Conservation (phyloP, 2,888 invertebrate species). For the Drosophila fungiperda region DNA sequence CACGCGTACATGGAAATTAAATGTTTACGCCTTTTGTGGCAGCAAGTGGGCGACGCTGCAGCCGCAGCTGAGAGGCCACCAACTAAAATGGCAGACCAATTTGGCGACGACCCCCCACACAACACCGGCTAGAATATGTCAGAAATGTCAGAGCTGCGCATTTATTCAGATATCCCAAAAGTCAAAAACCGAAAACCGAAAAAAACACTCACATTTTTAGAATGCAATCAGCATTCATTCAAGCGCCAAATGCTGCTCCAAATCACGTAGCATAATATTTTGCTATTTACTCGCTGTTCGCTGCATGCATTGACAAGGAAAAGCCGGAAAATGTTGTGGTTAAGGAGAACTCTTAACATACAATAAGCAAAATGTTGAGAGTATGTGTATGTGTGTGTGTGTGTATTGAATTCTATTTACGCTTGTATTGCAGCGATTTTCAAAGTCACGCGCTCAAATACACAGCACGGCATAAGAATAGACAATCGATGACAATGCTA, state of each 20-base stretch:
- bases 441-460: slow-evolving; percentile 73
- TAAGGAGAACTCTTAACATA: slow-evolving; percentile 28
- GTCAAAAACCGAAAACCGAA: slow-evolving; percentile 10
- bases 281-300: slow-evolving; percentile 50
- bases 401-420: slow-evolving; percentile 25
- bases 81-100: slow-evolving; percentile 66
- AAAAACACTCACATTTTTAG: slow-evolving; percentile 15
- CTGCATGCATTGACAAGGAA: slow-evolving; percentile 59
- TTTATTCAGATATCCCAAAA: slow-evolving; percentile 34
- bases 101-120: slow-evolving; percentile 16
- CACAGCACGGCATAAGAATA: slow-evolving; percentile 32
- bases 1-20: slow-evolving; percentile 66
- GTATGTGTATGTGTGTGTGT: neutral
- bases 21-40: slow-evolving; percentile 80
- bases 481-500: slow-evolving; percentile 60
- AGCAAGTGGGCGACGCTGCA: slow-evolving; percentile 66
- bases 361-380: slow-evolving; percentile 2
- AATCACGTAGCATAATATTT: slow-evolving; percentile 79
- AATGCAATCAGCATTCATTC: slow-evolving; percentile 62
- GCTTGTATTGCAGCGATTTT: slow-evolving; percentile 57
- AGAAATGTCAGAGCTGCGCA: slow-evolving; percentile 14
- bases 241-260: slow-evolving; percentile 70
- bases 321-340: slow-evolving; percentile 35
- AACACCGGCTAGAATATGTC: neutral
- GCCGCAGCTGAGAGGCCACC: neutral